Percentiles rank a stretch among this genome's conserved stretches.
Evolutionary conservation across 2,797 vertebrate genomes (phyloP).

Genomic region (Leptodactylus fallax): DNA sequence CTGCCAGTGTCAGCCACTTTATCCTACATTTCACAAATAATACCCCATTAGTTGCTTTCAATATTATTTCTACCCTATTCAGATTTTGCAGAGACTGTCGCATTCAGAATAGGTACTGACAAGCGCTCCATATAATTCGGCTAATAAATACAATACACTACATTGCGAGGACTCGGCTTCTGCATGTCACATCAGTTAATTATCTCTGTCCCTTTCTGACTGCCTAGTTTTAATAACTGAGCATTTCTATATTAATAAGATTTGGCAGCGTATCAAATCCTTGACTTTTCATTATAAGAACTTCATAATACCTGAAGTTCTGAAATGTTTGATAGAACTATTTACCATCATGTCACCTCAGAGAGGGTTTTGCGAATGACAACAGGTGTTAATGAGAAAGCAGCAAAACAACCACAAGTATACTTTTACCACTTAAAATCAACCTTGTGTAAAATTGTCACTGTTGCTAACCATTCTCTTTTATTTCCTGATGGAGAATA

Average conservation of each 20-base stretch:
- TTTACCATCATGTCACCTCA: neutral
- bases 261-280: slow-evolving; percentile 26
- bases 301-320: neutral
- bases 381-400: slow-evolving; percentile 30
- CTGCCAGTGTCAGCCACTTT: neutral
- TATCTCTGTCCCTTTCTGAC: neutral
- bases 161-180: neutral
- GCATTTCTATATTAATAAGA: slow-evolving; percentile 30
- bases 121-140: neutral
- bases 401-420: no score
- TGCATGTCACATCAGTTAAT: slow-evolving; percentile 1
- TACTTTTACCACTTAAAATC: slow-evolving; percentile 19
- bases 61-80: neutral
- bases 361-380: neutral
- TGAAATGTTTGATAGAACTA: neutral
- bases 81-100: neutral
- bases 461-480: neutral
- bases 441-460: slow-evolving; percentile 8
- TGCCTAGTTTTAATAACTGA: slow-evolving; percentile 33
- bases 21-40: neutral
- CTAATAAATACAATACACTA: neutral
- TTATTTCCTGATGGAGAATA: slow-evolving; percentile 1
- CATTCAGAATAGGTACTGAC: neutral
- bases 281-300: slow-evolving; percentile 12
- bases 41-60: neutral